Percentiles rank a stretch among this genome's conserved stretches.
phyloP scores from a whole-genome alignment of 2,113 vertebrate genomes.

The human (Homo sapiens) region DNA sequence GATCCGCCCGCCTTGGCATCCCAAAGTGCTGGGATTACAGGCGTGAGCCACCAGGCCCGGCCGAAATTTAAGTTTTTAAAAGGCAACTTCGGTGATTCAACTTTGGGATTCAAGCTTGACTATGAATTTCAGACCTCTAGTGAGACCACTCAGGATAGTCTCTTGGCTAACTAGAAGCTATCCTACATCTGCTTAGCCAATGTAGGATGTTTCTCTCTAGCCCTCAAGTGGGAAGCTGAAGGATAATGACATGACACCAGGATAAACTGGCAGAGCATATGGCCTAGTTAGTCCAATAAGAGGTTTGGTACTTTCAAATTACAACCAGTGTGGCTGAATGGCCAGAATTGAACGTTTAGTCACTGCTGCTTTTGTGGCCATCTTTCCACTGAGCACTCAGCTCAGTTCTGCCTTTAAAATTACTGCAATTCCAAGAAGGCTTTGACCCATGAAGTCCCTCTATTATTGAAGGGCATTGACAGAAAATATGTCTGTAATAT shows the following conservation, averaged over 20 bases:
- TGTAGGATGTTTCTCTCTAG: neutral
- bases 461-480: neutral
- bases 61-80: slow-evolving; percentile 28
- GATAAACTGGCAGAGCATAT: neutral
- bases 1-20: no score
- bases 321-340: neutral
- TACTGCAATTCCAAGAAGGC: neutral
- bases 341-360: neutral
- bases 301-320: neutral
- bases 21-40: no score
- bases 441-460: neutral
- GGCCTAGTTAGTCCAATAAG: neutral
- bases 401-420: neutral
- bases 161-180: neutral
- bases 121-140: neutral
- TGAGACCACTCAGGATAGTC: neutral
- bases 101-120: neutral
- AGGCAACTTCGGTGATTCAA: neutral
- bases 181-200: neutral
- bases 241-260: neutral
- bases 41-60: no score
- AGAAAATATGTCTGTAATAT: neutral
- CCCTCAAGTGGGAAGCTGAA: neutral
- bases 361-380: neutral
- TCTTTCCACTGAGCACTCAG: neutral